Evolutionary conservation across 2,113 vertebrate genomes (phyloP).

Genomic region (Atherinomorus stipes): DNA sequence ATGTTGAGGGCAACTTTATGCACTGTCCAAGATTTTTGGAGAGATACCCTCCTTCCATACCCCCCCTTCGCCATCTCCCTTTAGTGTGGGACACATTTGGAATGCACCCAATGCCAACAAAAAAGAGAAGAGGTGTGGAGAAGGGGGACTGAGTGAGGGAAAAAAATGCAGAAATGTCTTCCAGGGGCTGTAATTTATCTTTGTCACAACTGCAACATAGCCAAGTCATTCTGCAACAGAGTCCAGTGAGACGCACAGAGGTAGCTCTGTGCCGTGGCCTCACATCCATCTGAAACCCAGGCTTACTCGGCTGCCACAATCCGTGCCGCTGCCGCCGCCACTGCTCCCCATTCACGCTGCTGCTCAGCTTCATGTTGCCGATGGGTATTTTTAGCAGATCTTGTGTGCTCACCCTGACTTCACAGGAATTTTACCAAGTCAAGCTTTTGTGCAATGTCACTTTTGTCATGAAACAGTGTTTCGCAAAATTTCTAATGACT

Average conservation of each 20-base stretch:
- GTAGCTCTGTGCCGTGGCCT: constrained; percentile 80
- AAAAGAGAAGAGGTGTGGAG: constrained; percentile 49
- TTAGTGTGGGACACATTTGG: constrained; percentile 72
- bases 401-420: constrained; percentile 64
- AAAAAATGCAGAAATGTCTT: constrained; percentile 77
- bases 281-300: constrained; percentile 79
- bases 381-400: constrained; percentile 78
- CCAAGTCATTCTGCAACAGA: constrained; percentile 81
- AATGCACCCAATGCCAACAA: constrained; percentile 59
- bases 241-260: constrained; percentile 82
- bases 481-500: constrained; percentile 40
- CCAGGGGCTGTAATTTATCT: constrained; percentile 84
- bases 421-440: constrained; percentile 63
- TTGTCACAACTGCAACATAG: constrained; percentile 82
- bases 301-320: constrained; percentile 68
- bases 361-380: constrained; percentile 37
- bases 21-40: constrained; percentile 60
- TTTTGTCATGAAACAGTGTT: constrained; percentile 43
- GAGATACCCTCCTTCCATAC: constrained; percentile 24
- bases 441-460: constrained; percentile 47
- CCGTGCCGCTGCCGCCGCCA: constrained; percentile 42
- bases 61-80: constrained; percentile 31
- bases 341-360: constrained; percentile 42
- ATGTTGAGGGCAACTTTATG: constrained; percentile 49
- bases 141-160: constrained; percentile 22